Evolutionary conservation across 2,113 vertebrate genomes (phyloP).

Genomic region (Scalopus aquaticus): DNA sequence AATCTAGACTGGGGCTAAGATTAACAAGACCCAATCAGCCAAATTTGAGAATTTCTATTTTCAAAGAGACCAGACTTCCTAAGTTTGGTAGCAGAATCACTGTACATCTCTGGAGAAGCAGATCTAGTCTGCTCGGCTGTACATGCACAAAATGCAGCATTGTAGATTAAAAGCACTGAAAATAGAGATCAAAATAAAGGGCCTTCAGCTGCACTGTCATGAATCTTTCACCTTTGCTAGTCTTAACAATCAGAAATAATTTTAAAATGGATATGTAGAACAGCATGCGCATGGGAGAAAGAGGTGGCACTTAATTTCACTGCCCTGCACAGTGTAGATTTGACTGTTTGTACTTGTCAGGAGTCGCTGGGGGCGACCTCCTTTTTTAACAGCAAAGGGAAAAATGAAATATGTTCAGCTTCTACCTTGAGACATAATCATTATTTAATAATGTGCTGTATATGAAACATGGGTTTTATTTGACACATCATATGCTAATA

Average conservation of each 20-base stretch:
- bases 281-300: not conserved
- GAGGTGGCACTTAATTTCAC: conserved; percentile 6
- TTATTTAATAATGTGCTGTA: conserved; percentile 8
- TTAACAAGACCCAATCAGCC: not conserved
- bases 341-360: not conserved
- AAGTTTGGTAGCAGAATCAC: conserved; percentile 67
- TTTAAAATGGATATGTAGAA: conserved; percentile 44
- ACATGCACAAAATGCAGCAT: not conserved
- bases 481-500: not conserved
- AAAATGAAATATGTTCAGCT: conserved; percentile 5
- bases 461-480: not conserved
- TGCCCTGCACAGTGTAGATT: not conserved
- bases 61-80: not conserved
- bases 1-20: not conserved
- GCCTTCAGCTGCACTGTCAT: conserved; percentile 45
- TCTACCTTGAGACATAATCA: conserved; percentile 25
- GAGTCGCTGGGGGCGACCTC: not conserved
- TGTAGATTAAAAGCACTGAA: conserved; percentile 67
- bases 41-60: conserved; percentile 35
- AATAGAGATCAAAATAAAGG: conserved; percentile 68
- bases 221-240: conserved; percentile 79
- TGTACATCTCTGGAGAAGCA: conserved; percentile 63
- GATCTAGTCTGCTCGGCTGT: conserved; percentile 68
- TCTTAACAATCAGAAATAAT: conserved; percentile 71
- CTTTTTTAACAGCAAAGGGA: not conserved